phyloP scores from a whole-genome alignment of 2,888 invertebrate genomes.

The Pomacea canaliculata region DNA sequence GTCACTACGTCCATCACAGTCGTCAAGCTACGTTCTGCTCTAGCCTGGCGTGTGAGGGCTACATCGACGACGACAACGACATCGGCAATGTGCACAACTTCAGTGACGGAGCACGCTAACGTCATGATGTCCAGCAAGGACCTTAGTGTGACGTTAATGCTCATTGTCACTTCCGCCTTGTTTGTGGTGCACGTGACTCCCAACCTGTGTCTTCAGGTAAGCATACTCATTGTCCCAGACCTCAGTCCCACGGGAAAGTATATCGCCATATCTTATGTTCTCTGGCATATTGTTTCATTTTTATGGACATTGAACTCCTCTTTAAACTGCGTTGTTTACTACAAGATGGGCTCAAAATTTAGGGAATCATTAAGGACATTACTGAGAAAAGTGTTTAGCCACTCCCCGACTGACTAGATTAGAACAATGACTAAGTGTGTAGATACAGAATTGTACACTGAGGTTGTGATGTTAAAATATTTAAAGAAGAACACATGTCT shows the following conservation, averaged over 20 bases:
- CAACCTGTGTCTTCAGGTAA: not conserved
- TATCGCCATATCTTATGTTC: no score
- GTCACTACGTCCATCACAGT: conserved; percentile 21
- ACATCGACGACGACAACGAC: no score
- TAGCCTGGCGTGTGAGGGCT: not conserved
- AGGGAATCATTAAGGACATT: no score
- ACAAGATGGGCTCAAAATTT: not conserved
- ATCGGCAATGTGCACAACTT: no score
- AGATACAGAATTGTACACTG: no score
- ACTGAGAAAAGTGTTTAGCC: no score
- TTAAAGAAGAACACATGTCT: no score
- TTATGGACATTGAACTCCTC: not conserved
- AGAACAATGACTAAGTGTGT: no score
- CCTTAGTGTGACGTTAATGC: conserved; percentile 6
- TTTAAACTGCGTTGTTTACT: conserved; percentile 6
- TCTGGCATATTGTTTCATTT: not conserved
- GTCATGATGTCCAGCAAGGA: not conserved
- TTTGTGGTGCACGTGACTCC: conserved; percentile 7
- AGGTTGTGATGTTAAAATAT: no score
- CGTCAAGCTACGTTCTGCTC: not conserved
- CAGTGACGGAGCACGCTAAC: no score
- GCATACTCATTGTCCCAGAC: not conserved
- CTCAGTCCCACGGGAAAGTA: no score
- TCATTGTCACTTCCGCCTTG: conserved; percentile 6
- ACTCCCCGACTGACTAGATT: no score